These are phyloP conservation scores for Thymallus thymallus DNA, from an alignment of 2,113 vertebrate species.

Conservation along the genomic window DNA sequence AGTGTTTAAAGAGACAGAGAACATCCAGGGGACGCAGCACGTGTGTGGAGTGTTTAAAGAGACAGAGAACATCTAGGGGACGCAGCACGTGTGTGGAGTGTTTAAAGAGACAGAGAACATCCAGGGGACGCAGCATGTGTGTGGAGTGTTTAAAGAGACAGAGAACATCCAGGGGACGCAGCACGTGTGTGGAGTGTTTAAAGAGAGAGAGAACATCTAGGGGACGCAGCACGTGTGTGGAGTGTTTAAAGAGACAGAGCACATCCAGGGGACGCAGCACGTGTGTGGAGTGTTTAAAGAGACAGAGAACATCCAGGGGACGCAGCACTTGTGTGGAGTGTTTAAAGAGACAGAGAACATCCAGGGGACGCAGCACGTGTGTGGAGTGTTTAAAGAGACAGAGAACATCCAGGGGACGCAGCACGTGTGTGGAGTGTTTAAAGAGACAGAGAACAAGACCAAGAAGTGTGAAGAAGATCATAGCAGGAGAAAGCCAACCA, in stretches of 20 bases:
- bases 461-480: conserved; percentile 15
- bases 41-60: background rate
- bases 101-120: conserved; percentile 6
- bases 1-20: too few species aligned
- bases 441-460: background rate
- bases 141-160: background rate
- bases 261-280: background rate
- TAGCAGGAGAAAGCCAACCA: conserved; percentile 40
- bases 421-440: conserved; percentile 21
- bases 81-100: background rate
- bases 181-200: background rate
- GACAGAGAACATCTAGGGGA: too few species aligned
- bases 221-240: background rate
- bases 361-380: background rate
- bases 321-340: background rate
- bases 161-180: background rate
- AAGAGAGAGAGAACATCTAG: too few species aligned
- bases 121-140: background rate
- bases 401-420: conserved; percentile 23
- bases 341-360: too few species aligned
- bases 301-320: too few species aligned
- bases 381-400: conserved; percentile 12
- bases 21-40: background rate
- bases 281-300: background rate
- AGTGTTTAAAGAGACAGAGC: too few species aligned